These are phyloP conservation scores for Brachionus sp. DNA, from an alignment of 1,140 invertebrate species.

Conservation along the genomic window DNA sequence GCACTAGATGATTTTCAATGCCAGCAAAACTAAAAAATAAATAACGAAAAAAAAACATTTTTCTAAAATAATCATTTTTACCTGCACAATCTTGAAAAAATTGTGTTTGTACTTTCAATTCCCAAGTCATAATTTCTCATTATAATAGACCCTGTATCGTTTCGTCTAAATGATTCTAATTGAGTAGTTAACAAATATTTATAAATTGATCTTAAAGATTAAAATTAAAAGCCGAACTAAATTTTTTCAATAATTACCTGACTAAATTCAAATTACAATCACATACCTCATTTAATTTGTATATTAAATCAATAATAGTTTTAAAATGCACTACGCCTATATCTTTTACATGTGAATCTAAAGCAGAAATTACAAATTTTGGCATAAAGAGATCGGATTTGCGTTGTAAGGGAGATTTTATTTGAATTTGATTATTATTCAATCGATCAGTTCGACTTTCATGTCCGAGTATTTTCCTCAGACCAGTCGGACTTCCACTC, in stretches of 20 bases:
- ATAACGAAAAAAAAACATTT: not conserved
- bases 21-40: constrained; percentile 29
- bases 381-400: constrained; percentile 28
- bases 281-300: constrained; percentile 20
- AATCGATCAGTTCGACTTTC: not conserved
- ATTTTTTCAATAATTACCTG: not conserved
- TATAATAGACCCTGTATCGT: constrained; percentile 21
- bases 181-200: constrained; percentile 37
- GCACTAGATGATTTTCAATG: constrained; percentile 27
- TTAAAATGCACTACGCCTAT: not conserved
- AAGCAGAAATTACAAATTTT: not conserved
- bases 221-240: not conserved
- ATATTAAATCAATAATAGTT: constrained; percentile 12
- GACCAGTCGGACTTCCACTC: not conserved
- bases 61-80: not conserved
- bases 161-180: constrained; percentile 17
- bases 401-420: not conserved
- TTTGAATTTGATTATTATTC: not conserved
- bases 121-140: constrained; percentile 32
- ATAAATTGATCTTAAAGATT: constrained; percentile 3
- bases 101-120: constrained; percentile 38
- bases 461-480: constrained; percentile 25
- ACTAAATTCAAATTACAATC: constrained; percentile 23
- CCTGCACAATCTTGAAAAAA: constrained; percentile 44
- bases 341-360: constrained; percentile 40